phyloP scores from a whole-genome alignment of 2,113 vertebrate species.

The Penelope pileata region DNA sequence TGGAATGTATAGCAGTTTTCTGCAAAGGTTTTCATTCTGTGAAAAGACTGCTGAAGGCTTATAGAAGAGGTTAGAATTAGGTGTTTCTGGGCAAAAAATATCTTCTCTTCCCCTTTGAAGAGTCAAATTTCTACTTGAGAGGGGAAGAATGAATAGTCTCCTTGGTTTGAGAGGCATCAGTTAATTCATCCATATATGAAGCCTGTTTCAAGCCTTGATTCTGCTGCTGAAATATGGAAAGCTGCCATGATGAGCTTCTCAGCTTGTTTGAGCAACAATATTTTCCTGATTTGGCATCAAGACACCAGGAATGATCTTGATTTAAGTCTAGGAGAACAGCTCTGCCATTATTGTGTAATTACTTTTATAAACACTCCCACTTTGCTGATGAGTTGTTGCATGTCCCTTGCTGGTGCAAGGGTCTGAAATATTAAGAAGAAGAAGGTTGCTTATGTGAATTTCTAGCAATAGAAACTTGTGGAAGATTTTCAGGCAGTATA shows the following conservation, averaged over 20 bases:
- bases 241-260: background rate
- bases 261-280: background rate
- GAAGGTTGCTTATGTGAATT: background rate
- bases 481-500: background rate
- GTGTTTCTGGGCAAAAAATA: background rate
- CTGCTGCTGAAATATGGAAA: background rate
- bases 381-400: background rate
- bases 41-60: background rate
- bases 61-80: background rate
- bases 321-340: background rate
- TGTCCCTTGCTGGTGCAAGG: background rate
- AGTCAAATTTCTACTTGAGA: background rate
- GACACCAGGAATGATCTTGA: background rate
- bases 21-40: background rate
- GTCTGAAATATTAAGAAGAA: background rate
- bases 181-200: background rate
- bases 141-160: rapidly evolving
- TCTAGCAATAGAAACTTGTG: background rate
- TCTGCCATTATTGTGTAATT: background rate
- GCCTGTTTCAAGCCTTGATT: background rate
- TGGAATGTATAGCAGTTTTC: background rate
- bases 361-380: background rate
- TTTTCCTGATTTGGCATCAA: background rate
- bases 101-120: background rate
- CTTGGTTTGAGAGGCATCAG: background rate